phyloP scores from a whole-genome alignment of 92 coral and sea anemone genomes.

The Siderastrea siderea region DNA sequence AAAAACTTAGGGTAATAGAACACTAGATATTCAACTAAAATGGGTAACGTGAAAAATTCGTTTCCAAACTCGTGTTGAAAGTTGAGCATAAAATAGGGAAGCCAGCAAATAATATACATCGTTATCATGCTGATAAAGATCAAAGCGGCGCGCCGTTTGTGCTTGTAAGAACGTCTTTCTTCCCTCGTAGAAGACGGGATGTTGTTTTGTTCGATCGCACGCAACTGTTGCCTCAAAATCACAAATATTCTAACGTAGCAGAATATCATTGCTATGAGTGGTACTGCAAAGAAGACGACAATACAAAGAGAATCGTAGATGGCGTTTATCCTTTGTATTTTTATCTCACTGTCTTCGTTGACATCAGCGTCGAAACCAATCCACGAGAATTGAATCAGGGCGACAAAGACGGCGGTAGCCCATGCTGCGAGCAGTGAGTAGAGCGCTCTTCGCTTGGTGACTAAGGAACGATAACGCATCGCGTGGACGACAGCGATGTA shows the following conservation, averaged over 20 bases:
- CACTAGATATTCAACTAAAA: conserved; percentile 62
- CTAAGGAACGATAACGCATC: conserved; percentile 61
- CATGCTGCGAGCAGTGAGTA: conserved; percentile 44
- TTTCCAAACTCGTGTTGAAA: conserved; percentile 46
- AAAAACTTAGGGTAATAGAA: conserved; percentile 76
- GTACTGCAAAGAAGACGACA: neutral
- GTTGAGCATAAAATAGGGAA: conserved; percentile 66
- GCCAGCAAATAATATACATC: conserved; percentile 71
- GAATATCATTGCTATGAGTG: conserved; percentile 9
- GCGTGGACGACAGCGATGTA: conserved; percentile 81
- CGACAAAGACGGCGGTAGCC: conserved; percentile 36
- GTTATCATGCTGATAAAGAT: conserved; percentile 63
- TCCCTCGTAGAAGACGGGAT: neutral
- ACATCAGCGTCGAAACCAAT: conserved; percentile 3
- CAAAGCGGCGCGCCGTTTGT: conserved; percentile 44
- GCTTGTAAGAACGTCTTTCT: neutral
- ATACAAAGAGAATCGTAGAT: conserved; percentile 2
- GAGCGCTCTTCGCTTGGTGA: conserved; percentile 43
- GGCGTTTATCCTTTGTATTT: neutral
- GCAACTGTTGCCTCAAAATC: conserved; percentile 9
- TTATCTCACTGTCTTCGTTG: neutral
- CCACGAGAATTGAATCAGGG: conserved; percentile 75
- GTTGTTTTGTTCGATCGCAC: conserved; percentile 1
- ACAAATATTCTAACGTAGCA: conserved; percentile 17
- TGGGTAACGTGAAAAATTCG: conserved; percentile 35